Base-by-base conservation (phyloP, 2,797 vertebrate genomes). In the Cossypha caffra region DNA sequence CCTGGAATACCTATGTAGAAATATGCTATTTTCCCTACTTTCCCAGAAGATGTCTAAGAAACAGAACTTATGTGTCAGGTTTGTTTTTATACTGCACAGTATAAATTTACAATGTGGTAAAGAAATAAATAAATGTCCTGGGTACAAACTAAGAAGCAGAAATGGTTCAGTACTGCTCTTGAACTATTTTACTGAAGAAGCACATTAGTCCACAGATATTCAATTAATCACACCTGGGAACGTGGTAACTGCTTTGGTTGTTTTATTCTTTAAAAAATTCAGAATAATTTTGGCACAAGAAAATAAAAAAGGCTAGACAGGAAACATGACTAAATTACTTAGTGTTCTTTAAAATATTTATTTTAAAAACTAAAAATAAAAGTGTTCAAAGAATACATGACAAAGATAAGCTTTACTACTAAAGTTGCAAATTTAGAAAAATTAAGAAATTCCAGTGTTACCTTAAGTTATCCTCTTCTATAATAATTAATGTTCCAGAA, bases 51-150 rank as follows among this genome's bases (percentile, higher is more conserved):
- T 31, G 13, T 7, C 25, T 58, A 48, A 77, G 59, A 88, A 90
- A 23, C 23, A 64, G 20, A 68, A n/a, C 15, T 75, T 61, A 33
- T 0, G 0, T 16, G 3, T 67, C 76, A 23, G 9, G 7, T 20
- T 15, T 58, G 25, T 62, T 95, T 78, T 59, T 76, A 13, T 50
- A 47, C 11, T 52, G 11, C 63, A 42, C 14, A 63, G 7, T 9
- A 42, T 42, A 42, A 18, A 42, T 42, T 42, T 42, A 78, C 16
- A 62, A 25, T 28, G 9, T 13, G 51, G 55, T 29, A 18, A 40
- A 80, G n/a, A 92, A 91, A 82, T 62, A 92, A 91, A 82, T 62
- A 16, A 94, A 85, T 31, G 5, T 24, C 1, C 13, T 81, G 20
- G 3, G 7, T 26, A 18, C 16, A 89, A 85, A 55, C 2, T 55